Evolutionary conservation across 2,797 vertebrate genomes (phyloP).

Genomic region (Todus mexicanus): DNA sequence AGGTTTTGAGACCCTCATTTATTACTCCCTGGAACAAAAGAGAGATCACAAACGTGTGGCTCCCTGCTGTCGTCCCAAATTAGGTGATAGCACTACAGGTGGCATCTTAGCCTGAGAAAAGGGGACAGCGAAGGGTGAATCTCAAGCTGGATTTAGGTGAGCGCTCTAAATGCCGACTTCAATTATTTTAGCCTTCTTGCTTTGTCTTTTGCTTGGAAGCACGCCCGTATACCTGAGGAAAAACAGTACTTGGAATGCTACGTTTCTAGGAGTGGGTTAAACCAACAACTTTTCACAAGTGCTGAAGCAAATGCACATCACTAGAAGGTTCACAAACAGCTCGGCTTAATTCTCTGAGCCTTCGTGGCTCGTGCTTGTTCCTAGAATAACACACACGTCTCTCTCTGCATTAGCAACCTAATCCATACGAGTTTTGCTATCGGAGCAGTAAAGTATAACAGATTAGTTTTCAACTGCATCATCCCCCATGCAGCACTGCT

Average conservation of each 20-base stretch:
- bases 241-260: not conserved
- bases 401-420: not conserved
- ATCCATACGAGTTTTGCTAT: not conserved
- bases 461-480: not conserved
- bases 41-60: not conserved
- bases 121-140: not conserved
- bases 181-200: not conserved
- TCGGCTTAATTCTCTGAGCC: not conserved
- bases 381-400: not conserved
- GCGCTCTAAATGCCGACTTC: not conserved
- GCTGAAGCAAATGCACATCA: not conserved
- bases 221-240: not conserved
- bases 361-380: not conserved
- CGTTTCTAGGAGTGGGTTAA: not conserved
- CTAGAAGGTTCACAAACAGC: not conserved
- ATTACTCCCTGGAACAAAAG: not conserved
- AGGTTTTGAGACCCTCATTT: not conserved
- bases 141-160: not conserved
- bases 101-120: not conserved
- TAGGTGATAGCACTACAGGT: not conserved
- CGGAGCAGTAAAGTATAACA: not conserved
- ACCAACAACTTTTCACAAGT: not conserved
- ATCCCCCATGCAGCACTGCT: not conserved
- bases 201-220: not conserved
- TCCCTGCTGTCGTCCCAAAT: not conserved